Evolutionary conservation across 2,888 invertebrate genomes (phyloP).

Genomic region (Aradus depressus): DNA sequence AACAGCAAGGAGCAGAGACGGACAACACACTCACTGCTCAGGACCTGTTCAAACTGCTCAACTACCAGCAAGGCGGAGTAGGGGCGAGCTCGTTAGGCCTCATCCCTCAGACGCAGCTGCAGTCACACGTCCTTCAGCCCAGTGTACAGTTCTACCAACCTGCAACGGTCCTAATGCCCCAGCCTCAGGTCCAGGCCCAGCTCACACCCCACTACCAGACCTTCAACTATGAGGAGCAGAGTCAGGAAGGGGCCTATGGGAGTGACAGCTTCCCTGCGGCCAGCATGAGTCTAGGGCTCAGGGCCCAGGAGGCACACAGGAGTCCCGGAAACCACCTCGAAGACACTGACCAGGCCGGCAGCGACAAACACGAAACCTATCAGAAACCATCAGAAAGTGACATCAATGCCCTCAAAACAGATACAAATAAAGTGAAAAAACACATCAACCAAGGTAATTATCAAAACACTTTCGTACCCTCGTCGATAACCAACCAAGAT

Average conservation of each 20-base stretch:
- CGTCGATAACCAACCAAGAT: too few relatives aligned
- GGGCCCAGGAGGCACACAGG: background rate
- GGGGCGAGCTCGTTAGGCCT: background rate
- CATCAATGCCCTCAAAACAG: background rate
- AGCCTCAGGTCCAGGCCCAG: constrained; percentile 35
- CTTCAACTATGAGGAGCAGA: constrained; percentile 41
- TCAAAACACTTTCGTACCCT: too few relatives aligned
- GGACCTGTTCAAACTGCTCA: constrained; percentile 34
- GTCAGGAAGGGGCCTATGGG: constrained; percentile 30
- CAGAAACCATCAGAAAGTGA: constrained; percentile 10
- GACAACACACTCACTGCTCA: constrained; percentile 33
- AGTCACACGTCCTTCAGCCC: constrained; percentile 28
- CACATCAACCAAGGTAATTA: too few relatives aligned
- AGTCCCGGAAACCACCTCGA: constrained; percentile 8
- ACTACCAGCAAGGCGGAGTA: constrained; percentile 28
- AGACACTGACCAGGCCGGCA: constrained; percentile 23
- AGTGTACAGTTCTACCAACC: constrained; percentile 25
- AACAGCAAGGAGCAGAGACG: constrained; percentile 29
- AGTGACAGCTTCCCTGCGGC: constrained; percentile 31
- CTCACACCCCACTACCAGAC: constrained; percentile 37
- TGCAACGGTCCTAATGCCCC: constrained; percentile 23
- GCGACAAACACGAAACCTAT: constrained; percentile 21
- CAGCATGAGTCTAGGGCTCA: constrained; percentile 29
- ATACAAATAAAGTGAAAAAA: constrained; percentile 3
- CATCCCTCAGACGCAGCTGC: constrained; percentile 30